Percentiles rank a stretch among this genome's conserved stretches.
These are phyloP conservation scores for Nanorana parkeri DNA, from an alignment of 2,113 vertebrate species.

Conservation along the genomic window DNA sequence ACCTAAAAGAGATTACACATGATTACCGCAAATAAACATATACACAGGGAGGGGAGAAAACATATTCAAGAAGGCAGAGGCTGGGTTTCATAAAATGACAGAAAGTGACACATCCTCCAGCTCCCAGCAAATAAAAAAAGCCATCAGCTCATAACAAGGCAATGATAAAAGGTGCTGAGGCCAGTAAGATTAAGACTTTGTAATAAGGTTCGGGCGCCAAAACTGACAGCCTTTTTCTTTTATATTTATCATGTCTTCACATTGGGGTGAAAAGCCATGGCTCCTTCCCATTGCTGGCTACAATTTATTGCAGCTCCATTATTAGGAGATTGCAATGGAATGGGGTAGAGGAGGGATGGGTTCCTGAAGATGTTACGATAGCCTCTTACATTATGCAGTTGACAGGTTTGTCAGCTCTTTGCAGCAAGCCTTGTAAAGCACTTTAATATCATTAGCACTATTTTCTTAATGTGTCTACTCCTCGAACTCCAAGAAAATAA, in stretches of 20 bases:
- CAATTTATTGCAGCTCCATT: slow-evolving; percentile 95
- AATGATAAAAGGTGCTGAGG: slow-evolving; percentile 90
- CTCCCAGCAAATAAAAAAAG: slow-evolving; percentile 87
- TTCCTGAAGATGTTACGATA: slow-evolving; percentile 91
- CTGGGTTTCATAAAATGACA: slow-evolving; percentile 86
- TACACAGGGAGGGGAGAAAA: slow-evolving; percentile 23
- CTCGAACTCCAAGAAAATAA: slow-evolving; percentile 81
- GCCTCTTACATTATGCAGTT: slow-evolving; percentile 92
- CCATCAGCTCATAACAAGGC: slow-evolving; percentile 89
- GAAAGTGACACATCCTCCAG: slow-evolving; percentile 87
- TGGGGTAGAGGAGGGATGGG: slow-evolving; percentile 87
- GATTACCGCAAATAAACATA: slow-evolving; percentile 7
- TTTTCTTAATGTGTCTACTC: slow-evolving; percentile 96
- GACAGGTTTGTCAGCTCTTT: slow-evolving; percentile 95
- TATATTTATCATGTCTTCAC: slow-evolving; percentile 94
- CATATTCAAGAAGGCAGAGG: slow-evolving; percentile 73
- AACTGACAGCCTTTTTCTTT: slow-evolving; percentile 90
- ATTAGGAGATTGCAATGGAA: slow-evolving; percentile 89
- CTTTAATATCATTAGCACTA: slow-evolving; percentile 98
- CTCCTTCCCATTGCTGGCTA: slow-evolving; percentile 85
- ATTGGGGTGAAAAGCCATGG: slow-evolving; percentile 87
- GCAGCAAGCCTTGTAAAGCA: slow-evolving; percentile 92
- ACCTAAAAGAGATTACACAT: neutral
- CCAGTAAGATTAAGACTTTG: slow-evolving; percentile 93
- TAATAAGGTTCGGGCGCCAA: slow-evolving; percentile 89